Percentiles rank a stretch among this genome's conserved stretches.
These are phyloP conservation scores for Rhagoletis pomonella DNA, from an alignment of 1,140 invertebrate genomes.

Conservation along the genomic window DNA sequence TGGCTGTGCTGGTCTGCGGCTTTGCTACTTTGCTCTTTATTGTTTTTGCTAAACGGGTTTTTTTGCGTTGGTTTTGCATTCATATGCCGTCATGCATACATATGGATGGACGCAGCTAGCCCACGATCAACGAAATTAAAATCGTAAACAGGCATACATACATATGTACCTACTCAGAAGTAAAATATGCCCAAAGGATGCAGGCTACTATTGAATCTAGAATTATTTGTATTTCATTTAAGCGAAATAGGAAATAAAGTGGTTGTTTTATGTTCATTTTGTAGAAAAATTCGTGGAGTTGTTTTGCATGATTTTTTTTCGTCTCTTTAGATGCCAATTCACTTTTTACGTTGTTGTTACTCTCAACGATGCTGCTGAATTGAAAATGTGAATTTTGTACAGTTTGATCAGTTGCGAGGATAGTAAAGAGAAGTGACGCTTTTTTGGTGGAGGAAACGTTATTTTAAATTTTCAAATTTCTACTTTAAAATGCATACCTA, in stretches of 20 bases:
- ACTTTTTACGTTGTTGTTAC: not conserved
- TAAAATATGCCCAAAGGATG: conserved; percentile 26
- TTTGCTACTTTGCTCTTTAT: not conserved
- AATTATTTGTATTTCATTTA: conserved; percentile 20
- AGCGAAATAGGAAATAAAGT: conserved; percentile 48
- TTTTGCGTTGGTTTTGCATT: conserved; percentile 13
- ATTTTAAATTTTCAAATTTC: no score
- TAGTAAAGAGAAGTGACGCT: not conserved
- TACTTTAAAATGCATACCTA: no score
- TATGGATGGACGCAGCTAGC: not conserved
- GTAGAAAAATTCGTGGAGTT: conserved; percentile 42
- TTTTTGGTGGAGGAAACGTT: not conserved
- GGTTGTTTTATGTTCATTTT: conserved; percentile 45
- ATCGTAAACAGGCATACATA: not conserved
- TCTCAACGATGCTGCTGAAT: conserved; percentile 9
- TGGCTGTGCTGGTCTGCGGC: not conserved
- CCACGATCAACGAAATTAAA: conserved; percentile 18
- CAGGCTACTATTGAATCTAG: not conserved
- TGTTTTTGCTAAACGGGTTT: conserved; percentile 39
- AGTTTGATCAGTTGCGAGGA: conserved; percentile 5
- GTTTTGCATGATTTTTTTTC: conserved; percentile 30
- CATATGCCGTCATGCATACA: not conserved
- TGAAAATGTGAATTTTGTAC: not conserved
- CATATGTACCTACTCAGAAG: no score
- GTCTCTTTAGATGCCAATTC: not conserved